These are phyloP conservation scores for Brachyrhaphis roseni DNA, from an alignment of 2,797 vertebrate genomes.

Conservation along the genomic window DNA sequence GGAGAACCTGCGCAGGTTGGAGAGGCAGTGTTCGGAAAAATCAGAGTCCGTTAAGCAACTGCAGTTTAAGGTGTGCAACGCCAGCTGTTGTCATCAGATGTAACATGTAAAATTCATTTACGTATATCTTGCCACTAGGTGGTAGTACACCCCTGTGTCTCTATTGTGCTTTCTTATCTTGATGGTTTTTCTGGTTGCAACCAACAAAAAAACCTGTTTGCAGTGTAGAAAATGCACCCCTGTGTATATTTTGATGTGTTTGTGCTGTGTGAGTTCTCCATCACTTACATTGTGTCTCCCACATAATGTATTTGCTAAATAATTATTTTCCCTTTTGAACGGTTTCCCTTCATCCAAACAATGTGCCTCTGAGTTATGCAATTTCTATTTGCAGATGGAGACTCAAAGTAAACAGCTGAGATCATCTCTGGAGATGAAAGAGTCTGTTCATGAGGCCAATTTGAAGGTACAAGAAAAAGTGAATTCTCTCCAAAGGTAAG, in stretches of 20 bases:
- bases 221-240: conserved; percentile 11
- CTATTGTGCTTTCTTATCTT: conserved; percentile 21
- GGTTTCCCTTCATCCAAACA: background rate
- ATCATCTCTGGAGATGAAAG: conserved; percentile 70
- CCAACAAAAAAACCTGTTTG: background rate
- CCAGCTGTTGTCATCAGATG: conserved; percentile 25
- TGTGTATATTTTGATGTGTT: conserved; percentile 17
- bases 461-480: conserved; percentile 79
- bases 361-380: background rate
- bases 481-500: conserved; percentile 82
- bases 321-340: background rate
- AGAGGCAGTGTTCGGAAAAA: conserved; percentile 77
- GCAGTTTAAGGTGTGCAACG: conserved; percentile 82
- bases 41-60: conserved; percentile 80
- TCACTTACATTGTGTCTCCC: conserved; percentile 5
- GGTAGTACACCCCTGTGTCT: conserved; percentile 36
- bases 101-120: conserved; percentile 29
- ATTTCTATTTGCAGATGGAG: conserved; percentile 68
- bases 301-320: background rate
- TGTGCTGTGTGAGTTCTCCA: conserved; percentile 32
- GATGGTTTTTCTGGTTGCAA: conserved; percentile 40
- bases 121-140: conserved; percentile 61
- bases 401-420: conserved; percentile 62
- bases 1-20: conserved; percentile 73
- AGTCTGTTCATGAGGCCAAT: conserved; percentile 81